Evolutionary conservation across 1,140 invertebrate genomes (phyloP).

Genomic region (Neocloeon triangulifer): DNA sequence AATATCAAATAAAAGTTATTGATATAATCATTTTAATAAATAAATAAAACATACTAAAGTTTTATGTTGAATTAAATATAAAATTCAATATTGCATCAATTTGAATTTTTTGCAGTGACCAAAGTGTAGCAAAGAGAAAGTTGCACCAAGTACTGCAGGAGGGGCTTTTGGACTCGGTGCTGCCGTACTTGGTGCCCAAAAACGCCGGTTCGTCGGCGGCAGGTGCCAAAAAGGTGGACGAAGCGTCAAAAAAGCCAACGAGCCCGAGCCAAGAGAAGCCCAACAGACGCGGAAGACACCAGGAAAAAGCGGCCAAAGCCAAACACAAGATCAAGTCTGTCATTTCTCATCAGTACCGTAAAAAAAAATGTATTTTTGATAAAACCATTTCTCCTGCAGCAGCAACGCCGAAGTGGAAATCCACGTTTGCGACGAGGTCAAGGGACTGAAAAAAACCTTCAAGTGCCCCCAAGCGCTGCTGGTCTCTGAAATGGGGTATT

Average conservation of each 20-base stretch:
- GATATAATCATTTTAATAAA: constrained; percentile 24
- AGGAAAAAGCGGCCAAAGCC: constrained; percentile 15
- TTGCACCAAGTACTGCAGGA: constrained; percentile 21
- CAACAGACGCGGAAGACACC: constrained; percentile 2
- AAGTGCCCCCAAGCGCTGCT: constrained; percentile 63
- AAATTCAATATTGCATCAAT: too few species aligned
- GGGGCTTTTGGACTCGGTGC: constrained; percentile 13
- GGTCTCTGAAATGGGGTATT: constrained; percentile 82
- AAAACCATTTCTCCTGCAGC: too few species aligned
- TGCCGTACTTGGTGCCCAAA: constrained; percentile 11
- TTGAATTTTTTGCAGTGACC: too few species aligned
- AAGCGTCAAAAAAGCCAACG: constrained; percentile 17
- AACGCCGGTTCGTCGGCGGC: constrained; percentile 1
- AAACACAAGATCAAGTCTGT: constrained; percentile 17
- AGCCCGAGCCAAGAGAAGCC: constrained; percentile 9
- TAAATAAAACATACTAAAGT: constrained; percentile 6
- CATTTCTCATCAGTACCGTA: too few species aligned
- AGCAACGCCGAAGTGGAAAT: constrained; percentile 59
- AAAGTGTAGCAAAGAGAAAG: constrained; percentile 19
- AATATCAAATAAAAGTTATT: constrained; percentile 31
- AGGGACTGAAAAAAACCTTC: constrained; percentile 70
- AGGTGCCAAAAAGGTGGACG: constrained; percentile 48
- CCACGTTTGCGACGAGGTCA: constrained; percentile 69
- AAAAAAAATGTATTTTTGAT: too few species aligned
- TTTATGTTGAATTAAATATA: constrained; percentile 14